Conservation (phyloP, 2,113 vertebrate species). For the Anolis carolinensis region DNA sequence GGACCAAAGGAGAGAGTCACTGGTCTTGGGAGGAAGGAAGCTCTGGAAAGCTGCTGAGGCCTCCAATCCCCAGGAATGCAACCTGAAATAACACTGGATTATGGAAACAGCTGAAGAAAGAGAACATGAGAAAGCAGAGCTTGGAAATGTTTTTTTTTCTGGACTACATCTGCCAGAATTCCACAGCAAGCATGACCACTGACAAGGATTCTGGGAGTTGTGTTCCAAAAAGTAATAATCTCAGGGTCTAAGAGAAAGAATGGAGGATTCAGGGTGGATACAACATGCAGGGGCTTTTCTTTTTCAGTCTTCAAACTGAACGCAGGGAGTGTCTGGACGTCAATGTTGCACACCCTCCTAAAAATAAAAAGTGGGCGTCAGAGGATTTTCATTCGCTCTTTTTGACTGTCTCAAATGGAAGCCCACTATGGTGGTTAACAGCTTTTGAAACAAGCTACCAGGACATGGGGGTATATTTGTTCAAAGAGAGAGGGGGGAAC, state of each 20-base stretch:
- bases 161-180: no score
- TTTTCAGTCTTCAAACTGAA: conserved; percentile 54
- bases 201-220: no score
- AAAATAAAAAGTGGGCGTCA: not conserved
- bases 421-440: conserved; percentile 36
- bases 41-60: not conserved
- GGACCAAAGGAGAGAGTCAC: no score
- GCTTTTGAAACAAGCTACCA: not conserved
- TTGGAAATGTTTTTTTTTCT: conserved; percentile 8
- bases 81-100: not conserved
- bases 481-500: no score
- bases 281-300: conserved; percentile 50
- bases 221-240: no score
- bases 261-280: conserved; percentile 54
- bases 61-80: not conserved
- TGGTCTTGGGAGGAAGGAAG: not conserved
- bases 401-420: not conserved
- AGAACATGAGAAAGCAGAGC: conserved; percentile 37
- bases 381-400: not conserved
- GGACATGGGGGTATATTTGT: not conserved
- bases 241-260: conserved; percentile 38
- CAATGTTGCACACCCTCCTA: conserved; percentile 58
- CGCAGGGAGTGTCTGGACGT: conserved; percentile 41
- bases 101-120: conserved; percentile 44
- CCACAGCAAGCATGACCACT: no score